phyloP scores from a whole-genome alignment of 2,888 invertebrate genomes.

The Neoascia interrupta region DNA sequence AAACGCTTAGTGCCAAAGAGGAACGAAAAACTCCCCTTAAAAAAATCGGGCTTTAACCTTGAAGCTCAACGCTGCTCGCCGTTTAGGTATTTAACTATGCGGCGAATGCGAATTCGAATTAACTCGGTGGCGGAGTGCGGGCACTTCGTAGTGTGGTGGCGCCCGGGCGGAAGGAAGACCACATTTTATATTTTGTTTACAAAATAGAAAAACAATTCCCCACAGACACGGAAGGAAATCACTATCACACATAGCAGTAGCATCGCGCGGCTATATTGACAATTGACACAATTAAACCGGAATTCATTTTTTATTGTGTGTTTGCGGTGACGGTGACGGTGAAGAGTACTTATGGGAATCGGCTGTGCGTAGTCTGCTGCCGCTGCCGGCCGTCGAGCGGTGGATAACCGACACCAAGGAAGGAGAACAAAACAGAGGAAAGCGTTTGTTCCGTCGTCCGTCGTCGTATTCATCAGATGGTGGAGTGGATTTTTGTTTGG shows the following conservation, averaged over 20 bases:
- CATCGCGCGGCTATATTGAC: constrained; percentile 51
- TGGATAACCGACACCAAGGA: constrained; percentile 2
- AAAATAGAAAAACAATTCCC: constrained; percentile 57
- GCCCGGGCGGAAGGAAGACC: constrained; percentile 32
- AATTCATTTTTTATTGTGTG: constrained; percentile 49
- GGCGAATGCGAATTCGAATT: constrained; percentile 17
- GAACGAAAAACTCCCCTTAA: background rate
- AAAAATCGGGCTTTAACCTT: constrained; percentile 43
- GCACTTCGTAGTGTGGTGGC: background rate
- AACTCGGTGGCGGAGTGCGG: background rate
- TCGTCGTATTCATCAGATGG: too few species aligned
- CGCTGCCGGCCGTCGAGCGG: background rate
- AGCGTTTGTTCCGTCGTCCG: constrained; percentile 14
- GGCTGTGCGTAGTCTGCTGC: background rate
- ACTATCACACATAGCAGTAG: constrained; percentile 45
- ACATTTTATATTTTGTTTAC: constrained; percentile 55
- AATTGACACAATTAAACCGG: constrained; percentile 69
- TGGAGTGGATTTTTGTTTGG: constrained; percentile 36
- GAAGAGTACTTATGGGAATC: background rate
- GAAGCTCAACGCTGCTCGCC: constrained; percentile 36
- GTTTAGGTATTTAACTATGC: constrained; percentile 5
- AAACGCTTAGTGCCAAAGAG: constrained; percentile 11
- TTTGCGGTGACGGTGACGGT: constrained; percentile 29
- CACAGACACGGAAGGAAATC: constrained; percentile 51
- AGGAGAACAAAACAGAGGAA: constrained; percentile 50